phyloP scores from a whole-genome alignment of 2,797 vertebrate species.

The Alosa sapidissima region DNA sequence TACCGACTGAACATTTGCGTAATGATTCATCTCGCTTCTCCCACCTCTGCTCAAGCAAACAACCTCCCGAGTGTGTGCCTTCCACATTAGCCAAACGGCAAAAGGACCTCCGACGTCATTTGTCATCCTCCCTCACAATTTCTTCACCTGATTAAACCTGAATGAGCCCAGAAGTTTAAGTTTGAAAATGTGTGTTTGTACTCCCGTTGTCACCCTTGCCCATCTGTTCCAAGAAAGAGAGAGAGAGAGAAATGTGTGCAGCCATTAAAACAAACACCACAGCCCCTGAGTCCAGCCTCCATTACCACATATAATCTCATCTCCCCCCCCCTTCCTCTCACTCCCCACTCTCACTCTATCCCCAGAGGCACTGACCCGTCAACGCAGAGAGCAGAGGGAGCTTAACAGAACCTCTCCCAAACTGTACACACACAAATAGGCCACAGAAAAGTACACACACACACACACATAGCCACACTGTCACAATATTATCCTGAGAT shows the following conservation, averaged over 20 bases:
- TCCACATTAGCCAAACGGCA: background rate
- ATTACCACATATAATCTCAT: conserved; percentile 13
- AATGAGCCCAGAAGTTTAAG: background rate
- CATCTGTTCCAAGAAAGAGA: background rate
- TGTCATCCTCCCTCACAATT: background rate
- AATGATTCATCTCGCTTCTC: conserved; percentile 3
- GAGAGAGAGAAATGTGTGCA: background rate
- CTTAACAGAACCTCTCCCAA: conserved; percentile 20
- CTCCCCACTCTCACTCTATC: conserved; percentile 26
- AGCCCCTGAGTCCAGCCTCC: background rate
- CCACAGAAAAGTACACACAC: background rate
- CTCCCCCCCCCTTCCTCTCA: conserved; percentile 13
- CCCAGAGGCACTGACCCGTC: conserved; percentile 28
- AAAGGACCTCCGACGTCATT: background rate
- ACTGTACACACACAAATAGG: conserved; percentile 16
- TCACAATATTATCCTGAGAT: background rate
- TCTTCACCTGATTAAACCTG: background rate
- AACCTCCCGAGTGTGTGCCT: background rate
- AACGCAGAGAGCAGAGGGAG: conserved; percentile 28
- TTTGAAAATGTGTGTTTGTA: background rate
- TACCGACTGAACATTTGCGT: background rate
- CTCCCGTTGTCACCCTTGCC: background rate
- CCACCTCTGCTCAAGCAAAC: background rate
- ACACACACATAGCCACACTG: background rate
- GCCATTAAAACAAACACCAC: background rate